Base-by-base conservation (phyloP, 2,888 invertebrate species). In the Himalopsyche tibetana region DNA sequence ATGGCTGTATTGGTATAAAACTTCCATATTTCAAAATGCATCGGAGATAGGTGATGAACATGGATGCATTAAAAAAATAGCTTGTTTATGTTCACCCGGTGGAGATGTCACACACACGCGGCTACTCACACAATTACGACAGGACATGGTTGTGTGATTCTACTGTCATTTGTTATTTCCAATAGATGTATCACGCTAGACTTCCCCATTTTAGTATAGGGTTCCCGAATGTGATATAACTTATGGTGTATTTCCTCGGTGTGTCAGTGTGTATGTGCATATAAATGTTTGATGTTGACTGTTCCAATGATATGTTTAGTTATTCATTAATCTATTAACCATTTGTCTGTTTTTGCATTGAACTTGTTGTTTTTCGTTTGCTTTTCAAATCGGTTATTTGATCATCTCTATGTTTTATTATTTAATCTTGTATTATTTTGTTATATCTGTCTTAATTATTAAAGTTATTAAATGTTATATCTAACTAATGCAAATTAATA, bases 241-340 rank as follows among this genome's bases (percentile, higher is more conserved):
- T 56, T 19, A 63, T 63, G 11, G n/a, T 28, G 19, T 63, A 63
- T 63, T 28, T 63, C 11, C 19, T 63, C 28, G 4, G 63, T 63
- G 63, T 63, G 63, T 63, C n/a, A 63, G 63, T 63, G 63, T 63
- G 63, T 63, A n/a, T 63, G 63, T 63, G 63, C 63, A 63, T 63
- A 63, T 63, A 63, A 6, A 19, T 63, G 63, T 63, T 63, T 63
- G 63, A 63, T 63, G 63, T 63, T 63, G 63, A 63, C 28, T 63
- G 63, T 63, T 51, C 9, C 28, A 63, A 63, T 63, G 63, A 19
- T 8, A 19, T 63, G 63, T 63, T 63, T 63, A 63, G 63, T 63
- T 63, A 63, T 19, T 63, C 63, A 63, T 63, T 63, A 63, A 63
- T 9, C n/a, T 63, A 63, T 8, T 63, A 5, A 63, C 63, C 63